Conservation (phyloP, 2,113 vertebrate genomes). For the Noturus placidus region DNA sequence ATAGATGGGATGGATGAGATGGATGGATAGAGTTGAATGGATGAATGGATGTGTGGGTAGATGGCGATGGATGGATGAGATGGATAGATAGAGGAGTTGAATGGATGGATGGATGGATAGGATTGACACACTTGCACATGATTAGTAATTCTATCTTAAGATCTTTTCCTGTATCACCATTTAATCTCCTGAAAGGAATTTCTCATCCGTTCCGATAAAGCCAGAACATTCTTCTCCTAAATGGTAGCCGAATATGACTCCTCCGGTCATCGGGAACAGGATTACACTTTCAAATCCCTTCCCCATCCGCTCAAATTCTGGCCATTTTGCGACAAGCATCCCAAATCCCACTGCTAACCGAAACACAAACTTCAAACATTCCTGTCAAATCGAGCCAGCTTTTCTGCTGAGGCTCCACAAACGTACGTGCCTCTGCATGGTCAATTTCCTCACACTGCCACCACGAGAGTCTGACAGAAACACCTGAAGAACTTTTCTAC, state of each 20-base stretch:
- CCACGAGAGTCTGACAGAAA: slow-evolving; percentile 8
- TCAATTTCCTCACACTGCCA: slow-evolving; percentile 22
- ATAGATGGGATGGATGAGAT: neutral
- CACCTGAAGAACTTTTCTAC: slow-evolving; percentile 36
- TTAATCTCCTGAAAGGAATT: neutral
- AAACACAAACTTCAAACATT: slow-evolving; percentile 49
- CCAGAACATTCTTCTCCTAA: neutral
- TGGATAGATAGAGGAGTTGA: neutral
- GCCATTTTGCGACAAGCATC: slow-evolving; percentile 31
- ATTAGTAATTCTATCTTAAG: slow-evolving; percentile 10
- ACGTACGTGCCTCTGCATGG: slow-evolving; percentile 20
- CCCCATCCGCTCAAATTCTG: slow-evolving; percentile 31
- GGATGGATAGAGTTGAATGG: neutral
- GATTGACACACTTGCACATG: neutral
- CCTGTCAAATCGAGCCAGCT: slow-evolving; percentile 36
- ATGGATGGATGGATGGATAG: neutral
- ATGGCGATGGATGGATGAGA: no score
- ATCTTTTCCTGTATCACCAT: neutral
- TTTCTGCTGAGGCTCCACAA: slow-evolving; percentile 24
- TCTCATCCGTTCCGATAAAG: neutral
- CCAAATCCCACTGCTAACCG: slow-evolving; percentile 27
- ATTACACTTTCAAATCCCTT: slow-evolving; percentile 44
- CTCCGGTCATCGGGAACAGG: slow-evolving; percentile 10
- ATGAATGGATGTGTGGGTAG: neutral
- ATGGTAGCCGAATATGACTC: slow-evolving; percentile 16